Evolutionary conservation across 2,797 vertebrate genomes (phyloP), one percentile per base, ranked within the genome.

Genomic region (Enteromius radiatus): DNA sequence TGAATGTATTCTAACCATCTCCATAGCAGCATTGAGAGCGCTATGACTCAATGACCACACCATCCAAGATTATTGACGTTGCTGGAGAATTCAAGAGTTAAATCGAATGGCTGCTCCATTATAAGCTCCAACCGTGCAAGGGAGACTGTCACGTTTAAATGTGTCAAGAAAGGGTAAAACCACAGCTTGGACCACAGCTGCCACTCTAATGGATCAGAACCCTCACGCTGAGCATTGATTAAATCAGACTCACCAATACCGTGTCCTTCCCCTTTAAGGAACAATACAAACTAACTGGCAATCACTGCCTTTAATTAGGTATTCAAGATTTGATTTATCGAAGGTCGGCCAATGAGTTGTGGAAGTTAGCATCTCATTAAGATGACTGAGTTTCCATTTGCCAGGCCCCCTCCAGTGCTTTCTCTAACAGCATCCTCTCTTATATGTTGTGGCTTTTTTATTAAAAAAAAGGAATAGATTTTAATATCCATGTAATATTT

Each of bases 301-400:
- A 91, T 91, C 89, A 89, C 83, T 87, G 78, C 38, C 82, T 88
- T 92, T 89, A 93, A 93, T 94, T 91, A 91, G 90, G 87, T 88
- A 89, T 88, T 93, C 89, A 91, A 90, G 87, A 90, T 90, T 91
- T 91, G 88, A 93, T 92, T 93, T 91, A 92, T 90, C 88, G 74
- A 86, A 84, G 80, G 81, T 81, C 82, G 71, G 61, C 88, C 90
- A 90, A 70, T 91, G 79, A 91, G 87, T 89, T 92, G 89, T 86
- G 83, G 43, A 88, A 89, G 84, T 89, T 91, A 85, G 71, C 76
- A 80, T 92, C 89, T 89, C 86, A 90, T 92, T 92, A 88, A 65
- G 59, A 56, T 54, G 75, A 85, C 43, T 49, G 56, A 84, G 85
- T 81, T 84, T 86, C 80, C 84, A 79, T 76, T 63, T 31, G 81